Percentiles rank a stretch among this genome's conserved stretches.
These are phyloP conservation scores for Zaprionus gabonicus DNA, from an alignment of 1,140 invertebrate genomes.

Conservation along the genomic window DNA sequence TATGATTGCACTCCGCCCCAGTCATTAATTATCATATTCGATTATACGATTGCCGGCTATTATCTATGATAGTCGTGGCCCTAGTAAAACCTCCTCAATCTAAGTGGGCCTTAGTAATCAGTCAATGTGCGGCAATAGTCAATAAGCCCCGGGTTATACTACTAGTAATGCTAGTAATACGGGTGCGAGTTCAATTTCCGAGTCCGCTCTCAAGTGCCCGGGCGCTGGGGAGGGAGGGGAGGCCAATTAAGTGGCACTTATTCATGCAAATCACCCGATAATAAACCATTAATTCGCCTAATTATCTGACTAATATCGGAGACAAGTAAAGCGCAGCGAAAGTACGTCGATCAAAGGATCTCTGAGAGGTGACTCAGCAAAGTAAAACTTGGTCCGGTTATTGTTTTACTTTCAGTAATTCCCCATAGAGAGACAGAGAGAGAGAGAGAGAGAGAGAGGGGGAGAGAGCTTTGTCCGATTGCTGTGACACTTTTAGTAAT, in stretches of 20 bases:
- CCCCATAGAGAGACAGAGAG: not conserved
- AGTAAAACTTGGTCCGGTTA: not conserved
- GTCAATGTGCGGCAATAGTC: constrained; percentile 12
- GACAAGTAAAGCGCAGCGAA: not conserved
- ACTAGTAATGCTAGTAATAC: not conserved
- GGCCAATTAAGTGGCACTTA: constrained; percentile 11
- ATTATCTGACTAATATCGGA: not conserved
- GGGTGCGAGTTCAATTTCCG: not conserved
- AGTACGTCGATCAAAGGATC: not conserved
- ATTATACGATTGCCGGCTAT: constrained; percentile 13
- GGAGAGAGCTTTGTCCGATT: too few species aligned
- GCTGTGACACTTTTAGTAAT: too few species aligned
- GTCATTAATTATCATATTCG: constrained; percentile 16
- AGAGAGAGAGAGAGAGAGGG: too few species aligned
- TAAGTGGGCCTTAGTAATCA: constrained; percentile 7
- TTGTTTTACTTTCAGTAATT: not conserved
- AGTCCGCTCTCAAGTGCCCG: not conserved
- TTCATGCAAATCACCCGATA: constrained; percentile 27
- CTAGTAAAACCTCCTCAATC: not conserved
- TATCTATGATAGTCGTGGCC: constrained; percentile 5
- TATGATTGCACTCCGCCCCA: not conserved
- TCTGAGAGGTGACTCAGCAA: not conserved
- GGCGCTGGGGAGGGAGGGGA: too few species aligned
- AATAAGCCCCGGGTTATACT: not conserved
- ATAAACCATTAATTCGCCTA: constrained; percentile 19